Evolutionary conservation across 2,797 vertebrate species (phyloP), one percentile per base, ranked within the genome.

Genomic region (Schizothorax lantsangensis): DNA sequence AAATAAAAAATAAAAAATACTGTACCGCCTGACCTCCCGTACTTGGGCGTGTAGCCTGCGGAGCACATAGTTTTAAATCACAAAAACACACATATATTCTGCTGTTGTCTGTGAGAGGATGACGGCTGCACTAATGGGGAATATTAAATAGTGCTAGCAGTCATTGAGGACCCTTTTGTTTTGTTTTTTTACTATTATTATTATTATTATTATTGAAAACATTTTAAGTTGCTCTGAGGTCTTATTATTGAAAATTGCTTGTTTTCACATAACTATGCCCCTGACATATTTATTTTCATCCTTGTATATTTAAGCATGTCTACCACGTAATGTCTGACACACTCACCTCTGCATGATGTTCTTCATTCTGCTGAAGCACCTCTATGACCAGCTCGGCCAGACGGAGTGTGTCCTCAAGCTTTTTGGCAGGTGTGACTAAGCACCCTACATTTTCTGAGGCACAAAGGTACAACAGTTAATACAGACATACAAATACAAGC

Each of bases 371-470:
- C 90, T 99, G 98, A 26, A 99, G 97, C 84, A 99, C 98, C 93
- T 99, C 98, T 81, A 99, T 99, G 92, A 99, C 98, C 95, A 99
- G 90, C 92, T 99, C 98, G 30, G 98, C 96, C 92, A 99, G 96
- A 45, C 97, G 98, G 89, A 99, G 98, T 88, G 96, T 99, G 87
- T 99, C 98, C 96, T 99, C 98, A 88, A 99, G 96, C 92, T 99
- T 99, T 97, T 99, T 99, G 95, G 97, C 97, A 89, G 98, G 98
- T 86, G 98, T 99, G 93, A 97, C 96, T 96, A 99, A 97, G 75
- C 97, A 97, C 88, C 98, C 98, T 95, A 99, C 97, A 95, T 99
- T 99, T 95, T 99, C 98, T 99, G 96, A 91, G 97, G 97, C 95
- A 97, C 94, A 99, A 95, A 96, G 94, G 94, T 91, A 84, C 92